Conservation (phyloP, 2,113 vertebrate genomes). For the Aepyceros melampus region DNA sequence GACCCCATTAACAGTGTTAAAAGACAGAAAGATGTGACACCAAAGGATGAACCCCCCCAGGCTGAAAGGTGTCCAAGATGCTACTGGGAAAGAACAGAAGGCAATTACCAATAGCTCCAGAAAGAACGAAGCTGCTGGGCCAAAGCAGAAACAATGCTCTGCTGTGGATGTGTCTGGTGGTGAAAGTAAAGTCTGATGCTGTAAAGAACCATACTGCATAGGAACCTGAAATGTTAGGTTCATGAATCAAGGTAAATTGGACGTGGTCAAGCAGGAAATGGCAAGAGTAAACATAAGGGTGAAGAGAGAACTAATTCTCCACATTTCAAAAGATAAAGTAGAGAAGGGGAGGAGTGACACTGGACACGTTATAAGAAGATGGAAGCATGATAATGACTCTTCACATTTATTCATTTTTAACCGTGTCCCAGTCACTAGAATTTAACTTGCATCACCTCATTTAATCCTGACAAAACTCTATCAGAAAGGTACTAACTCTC, state of each 20-base stretch:
- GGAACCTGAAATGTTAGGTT: not conserved
- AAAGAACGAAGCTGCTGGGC: not conserved
- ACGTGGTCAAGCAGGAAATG: not conserved
- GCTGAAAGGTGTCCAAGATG: not conserved
- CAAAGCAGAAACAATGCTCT: not conserved
- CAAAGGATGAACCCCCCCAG: not conserved
- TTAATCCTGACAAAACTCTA: not conserved
- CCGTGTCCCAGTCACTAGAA: not conserved
- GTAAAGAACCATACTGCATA: not conserved
- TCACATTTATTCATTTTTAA: not conserved
- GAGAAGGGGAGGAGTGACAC: not conserved
- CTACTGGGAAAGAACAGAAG: not conserved
- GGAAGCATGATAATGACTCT: not conserved
- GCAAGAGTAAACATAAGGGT: not conserved
- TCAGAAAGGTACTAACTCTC: not conserved
- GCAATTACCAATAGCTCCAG: not conserved
- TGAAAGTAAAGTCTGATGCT: not conserved
- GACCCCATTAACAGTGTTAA: not conserved
- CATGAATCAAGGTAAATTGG: not conserved
- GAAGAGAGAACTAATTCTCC: not conserved
- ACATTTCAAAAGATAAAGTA: not conserved
- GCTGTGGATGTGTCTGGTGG: not conserved
- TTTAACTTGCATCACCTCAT: not conserved
- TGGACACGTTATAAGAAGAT: not conserved
- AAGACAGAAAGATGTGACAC: not conserved